These are phyloP conservation scores for Tetrax tetrax DNA, from an alignment of 2,113 vertebrate species.

Conservation along the genomic window DNA sequence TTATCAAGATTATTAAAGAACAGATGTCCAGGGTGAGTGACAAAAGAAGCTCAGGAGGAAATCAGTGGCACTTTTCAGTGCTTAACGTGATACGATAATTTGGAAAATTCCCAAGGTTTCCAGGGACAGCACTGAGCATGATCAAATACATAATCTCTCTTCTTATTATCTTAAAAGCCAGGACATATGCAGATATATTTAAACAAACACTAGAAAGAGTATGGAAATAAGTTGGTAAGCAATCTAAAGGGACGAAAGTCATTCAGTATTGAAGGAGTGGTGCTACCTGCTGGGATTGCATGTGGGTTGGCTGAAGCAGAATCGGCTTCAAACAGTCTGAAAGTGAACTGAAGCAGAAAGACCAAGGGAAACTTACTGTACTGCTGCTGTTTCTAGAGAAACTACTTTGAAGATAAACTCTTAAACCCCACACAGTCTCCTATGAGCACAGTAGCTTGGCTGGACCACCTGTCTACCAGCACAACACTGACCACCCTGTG, in stretches of 20 bases:
- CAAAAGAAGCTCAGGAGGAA: neutral
- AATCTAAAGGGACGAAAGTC: neutral
- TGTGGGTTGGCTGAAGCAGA: neutral
- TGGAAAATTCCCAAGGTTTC: neutral
- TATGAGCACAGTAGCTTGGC: neutral
- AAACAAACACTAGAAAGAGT: neutral
- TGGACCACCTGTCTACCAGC: neutral
- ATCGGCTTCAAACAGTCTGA: neutral
- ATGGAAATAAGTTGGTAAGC: neutral
- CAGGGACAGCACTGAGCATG: neutral
- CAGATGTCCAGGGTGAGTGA: neutral
- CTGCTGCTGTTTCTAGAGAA: neutral
- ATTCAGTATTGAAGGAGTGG: neutral
- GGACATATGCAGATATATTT: neutral
- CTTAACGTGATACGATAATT: neutral
- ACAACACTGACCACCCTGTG: fast-evolving
- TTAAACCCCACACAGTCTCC: neutral
- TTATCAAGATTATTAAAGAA: neutral
- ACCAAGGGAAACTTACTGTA: neutral
- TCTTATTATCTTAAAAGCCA: neutral
- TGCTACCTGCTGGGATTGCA: neutral
- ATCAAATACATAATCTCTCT: neutral
- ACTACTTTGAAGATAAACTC: neutral
- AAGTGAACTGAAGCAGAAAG: neutral
- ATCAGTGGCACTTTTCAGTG: neutral